Percentiles rank a stretch among this genome's conserved stretches.
phyloP scores from a whole-genome alignment of 2,113 vertebrate species.

The Mesocricetus auratus region DNA sequence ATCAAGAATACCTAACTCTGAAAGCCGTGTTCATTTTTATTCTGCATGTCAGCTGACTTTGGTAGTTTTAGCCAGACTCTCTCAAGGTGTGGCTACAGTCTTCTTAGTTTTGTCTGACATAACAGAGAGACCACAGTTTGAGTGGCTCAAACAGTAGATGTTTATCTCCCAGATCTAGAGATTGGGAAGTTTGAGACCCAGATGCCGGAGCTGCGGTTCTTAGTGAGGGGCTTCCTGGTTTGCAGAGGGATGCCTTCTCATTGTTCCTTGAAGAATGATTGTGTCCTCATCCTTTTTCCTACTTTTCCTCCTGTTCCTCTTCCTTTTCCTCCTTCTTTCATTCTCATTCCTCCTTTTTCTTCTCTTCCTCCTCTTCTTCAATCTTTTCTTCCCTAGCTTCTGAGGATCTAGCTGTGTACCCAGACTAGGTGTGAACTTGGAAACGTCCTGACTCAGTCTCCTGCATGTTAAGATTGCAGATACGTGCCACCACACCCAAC shows the following conservation, averaged over 20 bases:
- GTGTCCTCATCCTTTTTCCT: fast-evolving
- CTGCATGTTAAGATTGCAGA: background rate
- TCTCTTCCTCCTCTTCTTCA: background rate
- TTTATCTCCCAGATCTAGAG: background rate
- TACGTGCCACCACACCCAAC: background rate
- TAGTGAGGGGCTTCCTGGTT: background rate
- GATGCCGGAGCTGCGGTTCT: background rate
- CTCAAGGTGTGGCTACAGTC: background rate
- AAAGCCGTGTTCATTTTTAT: background rate
- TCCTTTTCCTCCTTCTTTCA: background rate
- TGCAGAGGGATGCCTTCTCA: background rate
- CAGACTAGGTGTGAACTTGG: background rate
- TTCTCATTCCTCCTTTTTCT: too few relatives aligned
- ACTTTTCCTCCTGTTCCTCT: background rate
- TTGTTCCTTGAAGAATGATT: background rate
- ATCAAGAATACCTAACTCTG: background rate
- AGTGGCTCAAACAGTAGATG: background rate
- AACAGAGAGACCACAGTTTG: background rate
- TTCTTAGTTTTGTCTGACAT: background rate
- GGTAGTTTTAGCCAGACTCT: background rate
- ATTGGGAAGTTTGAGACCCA: background rate
- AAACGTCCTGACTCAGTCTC: background rate
- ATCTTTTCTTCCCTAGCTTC: background rate
- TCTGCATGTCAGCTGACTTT: background rate
- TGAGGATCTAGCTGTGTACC: background rate